These are phyloP conservation scores for Carterocephalus palaemon DNA, from an alignment of 2,888 invertebrate genomes.

Conservation along the genomic window DNA sequence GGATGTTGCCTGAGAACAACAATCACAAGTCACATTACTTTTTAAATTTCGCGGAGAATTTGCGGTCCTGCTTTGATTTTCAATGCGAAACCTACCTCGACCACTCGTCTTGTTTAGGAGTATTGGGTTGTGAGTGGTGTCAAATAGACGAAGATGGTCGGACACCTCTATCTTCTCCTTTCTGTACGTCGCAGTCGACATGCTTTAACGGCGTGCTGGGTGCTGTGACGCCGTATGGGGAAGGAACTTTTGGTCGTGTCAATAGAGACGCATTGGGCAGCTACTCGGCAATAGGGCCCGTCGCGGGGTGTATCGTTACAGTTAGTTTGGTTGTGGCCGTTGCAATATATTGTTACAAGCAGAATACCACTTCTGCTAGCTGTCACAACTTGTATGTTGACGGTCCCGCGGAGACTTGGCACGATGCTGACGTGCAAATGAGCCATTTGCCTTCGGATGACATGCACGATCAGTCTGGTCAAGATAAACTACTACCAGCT, in stretches of 20 bases:
- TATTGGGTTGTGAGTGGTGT: slow-evolving; percentile 96
- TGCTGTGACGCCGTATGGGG: slow-evolving; percentile 89
- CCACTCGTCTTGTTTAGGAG: slow-evolving; percentile 83
- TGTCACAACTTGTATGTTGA: slow-evolving; percentile 74
- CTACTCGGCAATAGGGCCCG: slow-evolving; percentile 90
- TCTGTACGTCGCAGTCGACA: slow-evolving; percentile 88
- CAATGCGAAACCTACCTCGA: slow-evolving; percentile 83
- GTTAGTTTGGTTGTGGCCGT: slow-evolving; percentile 89
- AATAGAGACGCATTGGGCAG: slow-evolving; percentile 71
- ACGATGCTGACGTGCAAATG: slow-evolving; percentile 81
- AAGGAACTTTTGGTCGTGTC: slow-evolving; percentile 78
- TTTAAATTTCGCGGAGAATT: slow-evolving; percentile 70
- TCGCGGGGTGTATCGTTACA: slow-evolving; percentile 91
- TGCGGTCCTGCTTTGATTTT: slow-evolving; percentile 83
- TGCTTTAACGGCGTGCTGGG: slow-evolving; percentile 94
- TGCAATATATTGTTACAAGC: slow-evolving; percentile 90
- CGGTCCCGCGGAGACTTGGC: slow-evolving; percentile 74
- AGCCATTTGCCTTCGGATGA: slow-evolving; percentile 86
- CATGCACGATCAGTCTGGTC: slow-evolving; percentile 80
- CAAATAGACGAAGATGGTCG: slow-evolving; percentile 87
- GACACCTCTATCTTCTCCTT: slow-evolving; percentile 82
- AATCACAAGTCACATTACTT: slow-evolving; percentile 73
- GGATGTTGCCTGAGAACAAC: slow-evolving; percentile 68
- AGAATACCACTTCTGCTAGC: slow-evolving; percentile 77
- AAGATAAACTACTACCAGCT: slow-evolving; percentile 82